phyloP scores from a whole-genome alignment of 2,797 vertebrate species.

The Sebastes trivittatus region DNA sequence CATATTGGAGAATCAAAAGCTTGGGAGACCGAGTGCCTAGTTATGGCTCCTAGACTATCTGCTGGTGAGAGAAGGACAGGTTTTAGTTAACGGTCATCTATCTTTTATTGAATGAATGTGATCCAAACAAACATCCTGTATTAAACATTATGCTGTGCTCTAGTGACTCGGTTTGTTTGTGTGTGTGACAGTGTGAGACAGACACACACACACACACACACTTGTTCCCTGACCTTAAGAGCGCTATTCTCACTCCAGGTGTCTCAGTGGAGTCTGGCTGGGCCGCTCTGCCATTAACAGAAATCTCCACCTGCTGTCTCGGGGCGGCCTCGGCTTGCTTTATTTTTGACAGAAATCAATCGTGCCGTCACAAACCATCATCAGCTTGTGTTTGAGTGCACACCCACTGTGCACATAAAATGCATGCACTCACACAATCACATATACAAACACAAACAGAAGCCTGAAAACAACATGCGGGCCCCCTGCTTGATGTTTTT shows the following conservation, averaged over 20 bases:
- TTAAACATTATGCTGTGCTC: constrained; percentile 1
- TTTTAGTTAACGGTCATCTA: background rate
- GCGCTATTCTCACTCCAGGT: constrained; percentile 49
- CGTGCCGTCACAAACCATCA: constrained; percentile 57
- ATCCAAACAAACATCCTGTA: background rate
- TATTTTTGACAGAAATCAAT: constrained; percentile 70
- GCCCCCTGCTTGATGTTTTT: constrained; percentile 56
- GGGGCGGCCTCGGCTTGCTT: constrained; percentile 26
- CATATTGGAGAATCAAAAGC: background rate
- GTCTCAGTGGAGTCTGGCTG: constrained; percentile 47
- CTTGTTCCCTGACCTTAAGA: constrained; percentile 47
- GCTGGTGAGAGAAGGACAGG: background rate
- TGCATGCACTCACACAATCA: constrained; percentile 35
- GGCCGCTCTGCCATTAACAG: constrained; percentile 54
- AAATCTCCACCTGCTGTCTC: constrained; percentile 66
- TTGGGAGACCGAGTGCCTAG: background rate
- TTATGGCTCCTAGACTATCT: background rate
- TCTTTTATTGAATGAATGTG: background rate
- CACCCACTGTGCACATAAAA: constrained; percentile 46
- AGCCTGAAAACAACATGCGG: constrained; percentile 50
- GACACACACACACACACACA: constrained; percentile 4
- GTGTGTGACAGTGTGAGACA: background rate
- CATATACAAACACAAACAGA: constrained; percentile 59
- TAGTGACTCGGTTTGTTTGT: background rate
- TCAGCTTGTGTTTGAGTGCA: constrained; percentile 50